Evolutionary conservation across 2,113 vertebrate genomes (phyloP).

Genomic region (Caretta caretta): DNA sequence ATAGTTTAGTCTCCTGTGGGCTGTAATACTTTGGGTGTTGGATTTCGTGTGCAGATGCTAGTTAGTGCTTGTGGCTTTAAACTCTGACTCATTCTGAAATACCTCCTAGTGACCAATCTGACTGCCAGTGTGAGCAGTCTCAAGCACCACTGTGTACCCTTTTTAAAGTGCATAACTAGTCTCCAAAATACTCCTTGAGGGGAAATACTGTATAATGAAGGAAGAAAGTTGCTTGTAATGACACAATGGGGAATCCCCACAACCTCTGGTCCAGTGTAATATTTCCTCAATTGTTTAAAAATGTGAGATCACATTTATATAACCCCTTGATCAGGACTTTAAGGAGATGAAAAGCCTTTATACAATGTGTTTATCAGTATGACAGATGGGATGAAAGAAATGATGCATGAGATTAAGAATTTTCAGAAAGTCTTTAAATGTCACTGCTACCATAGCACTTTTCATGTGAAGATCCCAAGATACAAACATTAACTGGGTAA

Average conservation of each 20-base stretch:
- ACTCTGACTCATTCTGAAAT: neutral
- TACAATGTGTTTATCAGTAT: neutral
- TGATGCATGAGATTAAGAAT: neutral
- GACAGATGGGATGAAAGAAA: neutral
- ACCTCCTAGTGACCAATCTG: neutral
- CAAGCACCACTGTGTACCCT: neutral
- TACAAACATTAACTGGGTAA: neutral
- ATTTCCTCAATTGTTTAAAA: neutral
- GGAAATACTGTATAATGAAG: neutral
- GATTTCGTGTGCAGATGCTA: neutral
- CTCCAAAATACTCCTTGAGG: neutral
- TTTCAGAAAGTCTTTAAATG: neutral
- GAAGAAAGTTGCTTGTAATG: neutral
- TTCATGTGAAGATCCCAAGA: neutral
- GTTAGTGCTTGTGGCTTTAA: neutral
- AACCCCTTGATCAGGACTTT: neutral
- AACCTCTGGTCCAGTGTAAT: rapidly evolving
- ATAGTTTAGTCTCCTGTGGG: neutral
- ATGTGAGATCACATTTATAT: neutral
- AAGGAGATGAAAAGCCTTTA: neutral
- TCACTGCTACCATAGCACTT: neutral
- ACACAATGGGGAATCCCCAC: neutral
- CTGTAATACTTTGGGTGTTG: neutral
- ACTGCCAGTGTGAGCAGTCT: neutral
- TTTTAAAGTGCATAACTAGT: neutral